These are phyloP conservation scores for Corythaeola cristata DNA, from an alignment of 2,113 vertebrate genomes.

Conservation along the genomic window DNA sequence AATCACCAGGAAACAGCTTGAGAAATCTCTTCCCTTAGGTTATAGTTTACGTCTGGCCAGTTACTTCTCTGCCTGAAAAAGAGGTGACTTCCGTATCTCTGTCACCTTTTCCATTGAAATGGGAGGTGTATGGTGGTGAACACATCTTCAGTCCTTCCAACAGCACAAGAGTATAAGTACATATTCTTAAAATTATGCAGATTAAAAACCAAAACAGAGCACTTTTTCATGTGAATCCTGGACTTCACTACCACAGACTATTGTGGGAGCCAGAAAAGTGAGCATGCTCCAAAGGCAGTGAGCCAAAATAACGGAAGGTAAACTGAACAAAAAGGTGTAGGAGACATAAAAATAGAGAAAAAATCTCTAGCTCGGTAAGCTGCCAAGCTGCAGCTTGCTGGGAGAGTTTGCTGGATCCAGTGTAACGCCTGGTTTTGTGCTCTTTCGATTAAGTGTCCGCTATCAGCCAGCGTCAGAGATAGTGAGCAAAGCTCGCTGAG, in stretches of 20 bases:
- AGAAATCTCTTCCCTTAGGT: not conserved
- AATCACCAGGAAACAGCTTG: not conserved
- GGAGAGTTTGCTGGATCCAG: not conserved
- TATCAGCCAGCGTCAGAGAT: not conserved
- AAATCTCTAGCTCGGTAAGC: not conserved
- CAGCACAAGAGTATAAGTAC: not conserved
- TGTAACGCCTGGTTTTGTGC: rapidly evolving
- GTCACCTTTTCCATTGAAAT: not conserved
- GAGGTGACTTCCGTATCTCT: not conserved
- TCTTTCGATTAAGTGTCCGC: not conserved
- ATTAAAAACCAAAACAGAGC: not conserved
- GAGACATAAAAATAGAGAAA: not conserved
- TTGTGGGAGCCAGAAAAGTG: not conserved
- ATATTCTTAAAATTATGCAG: not conserved
- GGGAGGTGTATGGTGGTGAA: not conserved
- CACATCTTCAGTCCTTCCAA: rapidly evolving
- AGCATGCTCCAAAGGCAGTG: not conserved
- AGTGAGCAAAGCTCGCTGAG: not conserved
- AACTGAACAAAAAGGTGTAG: not conserved
- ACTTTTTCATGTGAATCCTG: rapidly evolving
- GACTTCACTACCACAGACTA: not conserved
- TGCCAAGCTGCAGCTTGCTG: not conserved
- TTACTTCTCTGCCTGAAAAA: not conserved
- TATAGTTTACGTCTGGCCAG: not conserved
- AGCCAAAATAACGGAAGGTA: not conserved